These are phyloP conservation scores for Epirrhoe alternata DNA, from an alignment of 2,888 invertebrate species.

Conservation along the genomic window DNA sequence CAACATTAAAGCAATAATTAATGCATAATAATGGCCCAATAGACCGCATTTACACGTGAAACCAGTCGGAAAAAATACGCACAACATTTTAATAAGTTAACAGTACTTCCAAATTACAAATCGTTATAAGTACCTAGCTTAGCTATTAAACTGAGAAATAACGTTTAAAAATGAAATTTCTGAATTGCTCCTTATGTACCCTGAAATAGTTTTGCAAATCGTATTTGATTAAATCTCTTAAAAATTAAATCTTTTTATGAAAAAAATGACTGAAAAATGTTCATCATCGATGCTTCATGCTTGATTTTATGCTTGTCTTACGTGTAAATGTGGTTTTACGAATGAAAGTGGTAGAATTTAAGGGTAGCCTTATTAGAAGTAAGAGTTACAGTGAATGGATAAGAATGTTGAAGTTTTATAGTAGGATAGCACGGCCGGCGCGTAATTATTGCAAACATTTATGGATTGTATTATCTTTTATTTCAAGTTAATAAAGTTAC, in stretches of 20 bases:
- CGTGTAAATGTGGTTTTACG: conserved; percentile 57
- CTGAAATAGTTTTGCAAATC: too few species aligned
- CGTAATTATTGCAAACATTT: conserved; percentile 74
- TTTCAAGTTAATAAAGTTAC: conserved; percentile 80
- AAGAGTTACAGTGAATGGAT: conserved; percentile 69
- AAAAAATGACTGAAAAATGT: background rate
- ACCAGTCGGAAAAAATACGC: background rate
- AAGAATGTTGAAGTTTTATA: conserved; percentile 76
- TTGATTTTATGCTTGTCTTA: conserved; percentile 3
- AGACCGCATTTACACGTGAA: background rate
- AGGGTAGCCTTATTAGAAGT: conserved; percentile 83
- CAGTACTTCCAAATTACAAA: background rate
- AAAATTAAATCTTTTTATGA: too few species aligned
- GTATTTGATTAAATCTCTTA: too few species aligned
- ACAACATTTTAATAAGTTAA: background rate
- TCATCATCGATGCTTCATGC: too few species aligned
- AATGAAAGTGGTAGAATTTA: conserved; percentile 73
- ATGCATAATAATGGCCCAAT: conserved; percentile 30
- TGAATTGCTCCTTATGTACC: too few species aligned
- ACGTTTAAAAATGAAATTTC: too few species aligned
- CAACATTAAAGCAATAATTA: conserved; percentile 62
- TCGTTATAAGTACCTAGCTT: too few species aligned
- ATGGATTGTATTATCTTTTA: conserved; percentile 71
- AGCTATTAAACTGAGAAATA: too few species aligned
- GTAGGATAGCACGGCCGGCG: conserved; percentile 76